Evolutionary conservation across 1,140 invertebrate species (phyloP).

Genomic region (Grapholita molesta): DNA sequence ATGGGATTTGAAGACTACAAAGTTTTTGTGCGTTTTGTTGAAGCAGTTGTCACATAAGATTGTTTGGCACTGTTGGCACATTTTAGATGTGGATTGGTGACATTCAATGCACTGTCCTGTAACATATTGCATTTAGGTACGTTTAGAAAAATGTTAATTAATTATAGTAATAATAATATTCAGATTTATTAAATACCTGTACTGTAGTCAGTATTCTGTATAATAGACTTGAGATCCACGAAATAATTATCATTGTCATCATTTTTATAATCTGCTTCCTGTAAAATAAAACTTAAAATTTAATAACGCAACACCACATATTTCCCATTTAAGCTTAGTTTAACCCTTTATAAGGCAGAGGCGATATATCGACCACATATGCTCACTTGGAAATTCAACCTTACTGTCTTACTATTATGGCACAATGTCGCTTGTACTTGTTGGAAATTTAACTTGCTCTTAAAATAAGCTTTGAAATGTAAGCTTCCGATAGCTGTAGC

Average conservation of each 20-base stretch:
- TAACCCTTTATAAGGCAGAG: too few species aligned
- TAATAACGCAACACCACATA: too few species aligned
- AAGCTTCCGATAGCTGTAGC: too few species aligned
- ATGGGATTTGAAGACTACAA: slow-evolving; percentile 13
- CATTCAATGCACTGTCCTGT: not conserved
- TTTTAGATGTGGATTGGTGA: not conserved
- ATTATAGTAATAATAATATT: not conserved
- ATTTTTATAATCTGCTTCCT: not conserved
- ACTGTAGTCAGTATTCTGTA: not conserved
- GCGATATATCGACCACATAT: too few species aligned
- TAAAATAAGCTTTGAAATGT: too few species aligned
- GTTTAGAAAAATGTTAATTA: not conserved
- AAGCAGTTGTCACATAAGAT: slow-evolving; percentile 9
- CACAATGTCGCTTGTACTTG: too few species aligned
- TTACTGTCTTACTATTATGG: too few species aligned
- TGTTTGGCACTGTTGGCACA: slow-evolving; percentile 8
- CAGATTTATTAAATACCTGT: not conserved
- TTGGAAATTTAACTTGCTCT: too few species aligned
- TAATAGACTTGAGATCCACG: not conserved
- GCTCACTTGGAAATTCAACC: too few species aligned
- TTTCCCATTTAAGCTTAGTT: too few species aligned
- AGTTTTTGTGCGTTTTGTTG: slow-evolving; percentile 4
- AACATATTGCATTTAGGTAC: not conserved
- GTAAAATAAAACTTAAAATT: not conserved
- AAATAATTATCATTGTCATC: slow-evolving; percentile 2